Percentiles rank a stretch among this genome's conserved stretches.
phyloP scores from a whole-genome alignment of 2,888 invertebrate genomes.

The Nebria brevicollis region DNA sequence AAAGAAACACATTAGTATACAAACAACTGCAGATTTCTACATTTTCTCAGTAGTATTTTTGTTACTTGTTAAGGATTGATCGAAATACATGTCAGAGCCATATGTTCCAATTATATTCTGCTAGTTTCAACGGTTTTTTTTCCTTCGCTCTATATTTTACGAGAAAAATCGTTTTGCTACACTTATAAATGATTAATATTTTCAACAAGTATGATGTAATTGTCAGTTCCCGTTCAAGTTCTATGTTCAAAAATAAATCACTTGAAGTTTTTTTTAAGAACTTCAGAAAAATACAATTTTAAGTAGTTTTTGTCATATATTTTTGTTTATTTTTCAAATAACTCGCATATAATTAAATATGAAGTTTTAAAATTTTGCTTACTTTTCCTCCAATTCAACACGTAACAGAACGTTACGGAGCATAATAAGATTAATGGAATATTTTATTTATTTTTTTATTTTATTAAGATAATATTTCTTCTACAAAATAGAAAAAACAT shows the following conservation, averaged over 20 bases:
- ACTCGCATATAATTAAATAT: too few relatives aligned
- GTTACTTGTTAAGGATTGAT: neutral
- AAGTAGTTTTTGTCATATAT: too few relatives aligned
- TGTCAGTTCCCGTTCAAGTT: neutral
- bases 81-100: neutral
- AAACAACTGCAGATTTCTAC: neutral
- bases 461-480: too few relatives aligned
- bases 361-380: too few relatives aligned
- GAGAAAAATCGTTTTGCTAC: neutral
- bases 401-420: too few relatives aligned
- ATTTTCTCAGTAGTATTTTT: neutral
- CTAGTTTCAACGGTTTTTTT: neutral
- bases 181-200: neutral
- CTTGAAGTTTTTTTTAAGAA: neutral
- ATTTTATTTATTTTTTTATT: too few relatives aligned
- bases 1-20: neutral
- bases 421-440: too few relatives aligned
- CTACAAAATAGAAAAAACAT: too few relatives aligned
- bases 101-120: neutral
- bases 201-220: neutral
- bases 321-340: too few relatives aligned
- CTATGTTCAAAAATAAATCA: neutral
- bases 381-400: too few relatives aligned
- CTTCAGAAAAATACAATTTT: neutral
- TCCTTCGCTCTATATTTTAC: neutral